phyloP scores from a whole-genome alignment of 2,888 invertebrate species.

The Xylota segnis region DNA sequence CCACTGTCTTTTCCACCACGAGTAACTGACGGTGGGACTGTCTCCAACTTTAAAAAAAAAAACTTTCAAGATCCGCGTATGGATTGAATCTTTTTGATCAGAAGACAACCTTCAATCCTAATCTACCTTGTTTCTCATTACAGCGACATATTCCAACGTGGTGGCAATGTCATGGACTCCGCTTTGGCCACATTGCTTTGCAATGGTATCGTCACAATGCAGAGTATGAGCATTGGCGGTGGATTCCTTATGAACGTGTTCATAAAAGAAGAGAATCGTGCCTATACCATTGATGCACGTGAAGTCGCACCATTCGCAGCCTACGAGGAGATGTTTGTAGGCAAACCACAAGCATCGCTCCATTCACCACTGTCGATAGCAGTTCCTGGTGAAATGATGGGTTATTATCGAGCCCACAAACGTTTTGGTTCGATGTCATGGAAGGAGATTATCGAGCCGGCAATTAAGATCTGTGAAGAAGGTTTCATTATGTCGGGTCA shows the following conservation, averaged over 20 bases:
- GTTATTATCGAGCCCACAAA: slow-evolving; percentile 90
- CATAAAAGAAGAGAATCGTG: slow-evolving; percentile 86
- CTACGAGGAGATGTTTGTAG: slow-evolving; percentile 81
- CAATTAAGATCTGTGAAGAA: slow-evolving; percentile 87
- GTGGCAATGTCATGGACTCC: slow-evolving; percentile 93
- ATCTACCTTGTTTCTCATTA: background rate
- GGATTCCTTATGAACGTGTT: slow-evolving; percentile 93
- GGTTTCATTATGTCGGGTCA: slow-evolving; percentile 88
- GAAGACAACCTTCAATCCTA: background rate
- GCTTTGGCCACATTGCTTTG: slow-evolving; percentile 94
- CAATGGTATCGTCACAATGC: slow-evolving; percentile 91
- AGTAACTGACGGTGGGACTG: too few relatives aligned
- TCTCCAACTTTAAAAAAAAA: too few relatives aligned
- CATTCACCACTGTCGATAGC: slow-evolving; percentile 89
- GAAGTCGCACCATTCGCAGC: slow-evolving; percentile 90
- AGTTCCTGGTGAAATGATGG: slow-evolving; percentile 93
- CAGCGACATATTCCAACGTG: slow-evolving; percentile 81
- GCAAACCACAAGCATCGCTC: slow-evolving; percentile 76
- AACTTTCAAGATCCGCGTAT: too few relatives aligned
- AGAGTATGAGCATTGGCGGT: slow-evolving; percentile 92
- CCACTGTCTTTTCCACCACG: too few relatives aligned
- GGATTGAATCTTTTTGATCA: too few relatives aligned
- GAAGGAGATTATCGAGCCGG: slow-evolving; percentile 88
- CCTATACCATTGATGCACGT: slow-evolving; percentile 89
- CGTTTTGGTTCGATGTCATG: slow-evolving; percentile 91